phyloP scores from a whole-genome alignment of 1,140 invertebrate species.

The Leptestheria dahalacensis region DNA sequence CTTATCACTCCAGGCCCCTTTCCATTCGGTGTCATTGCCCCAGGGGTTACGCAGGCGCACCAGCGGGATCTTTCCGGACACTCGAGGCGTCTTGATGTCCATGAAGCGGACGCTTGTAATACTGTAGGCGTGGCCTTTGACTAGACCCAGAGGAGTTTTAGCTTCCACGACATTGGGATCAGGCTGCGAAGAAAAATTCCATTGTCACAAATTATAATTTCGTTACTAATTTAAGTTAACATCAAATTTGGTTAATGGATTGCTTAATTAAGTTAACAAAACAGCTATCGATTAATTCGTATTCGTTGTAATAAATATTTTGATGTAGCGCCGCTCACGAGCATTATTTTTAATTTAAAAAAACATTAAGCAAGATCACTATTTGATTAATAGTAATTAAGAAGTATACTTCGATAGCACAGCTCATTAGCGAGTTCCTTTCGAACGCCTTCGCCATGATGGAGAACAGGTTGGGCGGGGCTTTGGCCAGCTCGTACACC shows the following conservation, averaged over 20 bases:
- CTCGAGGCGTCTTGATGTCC: slow-evolving; percentile 61
- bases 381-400: neutral
- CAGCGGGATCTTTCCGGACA: slow-evolving; percentile 55
- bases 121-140: slow-evolving; percentile 88
- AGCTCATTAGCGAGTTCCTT: slow-evolving; percentile 88
- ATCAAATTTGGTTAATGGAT: no score
- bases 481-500: slow-evolving; percentile 75
- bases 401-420: slow-evolving; percentile 75
- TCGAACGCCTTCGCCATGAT: slow-evolving; percentile 86
- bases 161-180: slow-evolving; percentile 77
- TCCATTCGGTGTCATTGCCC: slow-evolving; percentile 97
- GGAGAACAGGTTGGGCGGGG: slow-evolving; percentile 72
- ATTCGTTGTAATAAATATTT: no score
- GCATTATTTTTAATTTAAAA: no score
- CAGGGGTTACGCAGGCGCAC: slow-evolving; percentile 87
- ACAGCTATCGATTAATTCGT: no score
- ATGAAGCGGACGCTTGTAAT: slow-evolving; percentile 82
- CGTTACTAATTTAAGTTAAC: no score
- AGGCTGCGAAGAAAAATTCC: slow-evolving; percentile 37
- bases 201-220: no score
- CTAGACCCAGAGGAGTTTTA: slow-evolving; percentile 72
- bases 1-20: slow-evolving; percentile 90
- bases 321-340: no score
- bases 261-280: no score
- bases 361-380: no score